Evolutionary conservation across 64 coral and sea anemone genomes (phyloP), one percentile per base, ranked within the genome.

Genomic region (Catalaphyllia jardinei): DNA sequence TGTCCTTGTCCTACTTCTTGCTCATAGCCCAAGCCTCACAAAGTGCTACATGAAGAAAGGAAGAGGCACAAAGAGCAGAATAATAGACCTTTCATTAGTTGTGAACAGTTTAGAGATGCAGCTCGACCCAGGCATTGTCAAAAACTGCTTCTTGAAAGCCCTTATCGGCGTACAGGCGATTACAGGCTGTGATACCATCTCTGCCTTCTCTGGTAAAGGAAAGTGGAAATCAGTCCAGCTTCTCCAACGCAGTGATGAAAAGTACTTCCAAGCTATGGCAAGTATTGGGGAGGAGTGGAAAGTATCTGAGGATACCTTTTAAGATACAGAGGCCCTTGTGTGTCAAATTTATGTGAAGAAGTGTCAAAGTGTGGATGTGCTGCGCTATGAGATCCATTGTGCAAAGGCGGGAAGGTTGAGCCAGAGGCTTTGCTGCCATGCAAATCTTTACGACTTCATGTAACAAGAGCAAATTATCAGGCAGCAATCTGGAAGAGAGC

Each of bases 341-440:
- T 90, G 80, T 74, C 88, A 87, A 11, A 10, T 90, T 46, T 88
- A 91, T 22, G 92, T 79, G 16, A 86, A 94, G 79, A 94, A 85
- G 78, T 52, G 50, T 25, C 72, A 82, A 60, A 91, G 83, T 94
- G n/a, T n/a, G n/a, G n/a, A n/a, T n/a, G n/a, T n/a, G n/a, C n/a
- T n/a, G n/a, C n/a, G n/a, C n/a, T n/a, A 94, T 82, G 82, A 91
- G 64, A 39, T 94, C 3, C 76, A 94, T 60, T 94, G 88, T 59
- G 67, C 77, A 0, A 27, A 90, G 88, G 87, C 29, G 74, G 88
- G 18, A 90, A 91, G 55, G 81, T 94, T 7, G 82, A 87, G 35
- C 93, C 88, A 79, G 60, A 94, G 31, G 61, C 89, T 46, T 55
- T 94, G 29, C 88, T 65, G 29, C 93, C 83, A 67, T 88, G 88